Evolutionary conservation across 1,140 invertebrate genomes (phyloP), one percentile per base, ranked within the genome.

Genomic region (Oppia nitens): DNA sequence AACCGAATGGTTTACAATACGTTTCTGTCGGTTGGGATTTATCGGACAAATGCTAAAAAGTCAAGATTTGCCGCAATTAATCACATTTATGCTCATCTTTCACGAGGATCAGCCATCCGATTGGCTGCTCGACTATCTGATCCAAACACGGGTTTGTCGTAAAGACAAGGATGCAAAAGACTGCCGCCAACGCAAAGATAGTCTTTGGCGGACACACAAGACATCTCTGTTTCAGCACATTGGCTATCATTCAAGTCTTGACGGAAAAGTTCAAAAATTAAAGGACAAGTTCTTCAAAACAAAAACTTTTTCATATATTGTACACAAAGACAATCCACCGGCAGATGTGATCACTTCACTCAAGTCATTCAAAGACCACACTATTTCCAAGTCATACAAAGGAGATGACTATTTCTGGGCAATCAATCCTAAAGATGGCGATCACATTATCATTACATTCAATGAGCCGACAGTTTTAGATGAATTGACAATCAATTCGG

Each of bases 61-160:
- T 53, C 79, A 82, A 0, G 86, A 95, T 70, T 72, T 98, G 24
- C 85, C 87, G 6, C 83, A 83, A 73, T 73, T 97, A 26, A 82
- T 93, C 17, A 85, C 88, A 67, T 96, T 95, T 72, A 90, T 96
- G 67, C 79, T 96, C 65, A 87, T 90, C 76, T 93, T 95, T 73
- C 85, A 93, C 72, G 87, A 86, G 68, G 89, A 95, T 68, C 93
- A 96, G 73, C 93, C 93, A 0, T 89, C 95, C 0, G 93, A 97
- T 70, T 98, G 93, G 93, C 73, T 97, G 1, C 73, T 97, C 3
- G 89, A 93, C 64, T 83, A 92, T 72, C 81, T 93, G 54, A 80
- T 95, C 27, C 82, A 83, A 60, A 90, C 91, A 0, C 90, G 89
- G 74, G 83, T 88, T 24, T 97, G 93, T 71, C 83, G 81, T 63